Percentiles rank a stretch among this genome's conserved stretches.
phyloP scores from a whole-genome alignment of 2,888 invertebrate species.

The Agrilus cyanescens region DNA sequence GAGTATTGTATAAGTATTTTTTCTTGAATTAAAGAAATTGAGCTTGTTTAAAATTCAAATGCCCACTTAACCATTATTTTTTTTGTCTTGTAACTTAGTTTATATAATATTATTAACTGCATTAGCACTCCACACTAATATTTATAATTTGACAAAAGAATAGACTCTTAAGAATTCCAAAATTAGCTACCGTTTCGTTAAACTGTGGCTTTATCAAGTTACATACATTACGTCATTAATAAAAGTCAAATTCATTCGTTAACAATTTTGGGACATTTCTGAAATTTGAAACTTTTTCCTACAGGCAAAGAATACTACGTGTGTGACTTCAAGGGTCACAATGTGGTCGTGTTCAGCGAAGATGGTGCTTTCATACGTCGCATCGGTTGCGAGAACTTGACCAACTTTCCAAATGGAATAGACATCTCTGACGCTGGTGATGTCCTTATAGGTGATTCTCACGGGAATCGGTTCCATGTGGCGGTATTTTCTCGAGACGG shows the following conservation, averaged over 20 bases:
- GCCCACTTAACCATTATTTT: too few species aligned
- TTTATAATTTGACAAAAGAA: too few species aligned
- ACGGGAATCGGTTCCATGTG: constrained; percentile 95
- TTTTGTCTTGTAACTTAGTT: too few species aligned
- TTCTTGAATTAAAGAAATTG: too few species aligned
- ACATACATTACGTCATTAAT: not conserved
- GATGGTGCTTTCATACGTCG: constrained; percentile 84
- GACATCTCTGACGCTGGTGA: constrained; percentile 96
- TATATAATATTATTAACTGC: too few species aligned
- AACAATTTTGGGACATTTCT: not conserved
- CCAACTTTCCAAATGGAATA: constrained; percentile 95
- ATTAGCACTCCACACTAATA: too few species aligned
- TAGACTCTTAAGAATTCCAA: not conserved
- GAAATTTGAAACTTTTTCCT: constrained; percentile 18
- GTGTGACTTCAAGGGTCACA: constrained; percentile 96
- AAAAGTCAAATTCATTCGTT: not conserved
- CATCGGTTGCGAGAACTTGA: constrained; percentile 90
- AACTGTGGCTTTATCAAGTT: not conserved
- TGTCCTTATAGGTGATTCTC: constrained; percentile 92
- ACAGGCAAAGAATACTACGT: constrained; percentile 87
- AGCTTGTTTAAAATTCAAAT: too few species aligned
- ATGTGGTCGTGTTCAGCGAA: constrained; percentile 91
- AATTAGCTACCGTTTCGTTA: not conserved
- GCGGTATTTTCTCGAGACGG: constrained; percentile 90
- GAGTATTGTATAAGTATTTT: too few species aligned